These are phyloP conservation scores for Oreochromis grahami DNA, from an alignment of 2,797 vertebrate species.

Conservation along the genomic window DNA sequence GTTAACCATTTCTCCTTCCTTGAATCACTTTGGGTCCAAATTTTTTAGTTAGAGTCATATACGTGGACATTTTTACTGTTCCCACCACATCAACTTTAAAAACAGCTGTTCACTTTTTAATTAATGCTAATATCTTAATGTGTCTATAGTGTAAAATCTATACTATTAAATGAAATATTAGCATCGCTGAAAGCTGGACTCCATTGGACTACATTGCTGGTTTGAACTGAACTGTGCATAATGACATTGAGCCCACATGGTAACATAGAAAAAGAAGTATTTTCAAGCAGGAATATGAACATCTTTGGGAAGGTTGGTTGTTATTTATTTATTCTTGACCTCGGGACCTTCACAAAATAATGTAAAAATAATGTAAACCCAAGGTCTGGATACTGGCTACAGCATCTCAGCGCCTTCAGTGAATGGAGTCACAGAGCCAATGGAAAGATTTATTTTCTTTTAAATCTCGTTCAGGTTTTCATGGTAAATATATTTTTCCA, in stretches of 20 bases:
- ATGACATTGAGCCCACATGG: background rate
- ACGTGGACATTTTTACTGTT: background rate
- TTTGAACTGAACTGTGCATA: accelerated
- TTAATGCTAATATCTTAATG: background rate
- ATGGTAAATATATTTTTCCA: background rate
- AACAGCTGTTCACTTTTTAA: background rate
- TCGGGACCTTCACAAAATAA: background rate
- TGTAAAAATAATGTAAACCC: background rate
- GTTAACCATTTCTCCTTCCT: background rate
- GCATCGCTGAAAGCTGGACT: accelerated
- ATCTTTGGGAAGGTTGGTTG: background rate
- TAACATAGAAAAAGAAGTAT: background rate
- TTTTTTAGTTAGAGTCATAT: background rate
- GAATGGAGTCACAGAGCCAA: background rate
- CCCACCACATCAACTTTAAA: background rate
- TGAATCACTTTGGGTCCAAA: background rate
- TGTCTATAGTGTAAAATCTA: background rate
- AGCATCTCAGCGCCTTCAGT: background rate
- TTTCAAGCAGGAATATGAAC: background rate
- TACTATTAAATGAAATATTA: background rate
- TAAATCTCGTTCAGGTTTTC: background rate
- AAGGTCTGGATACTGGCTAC: background rate
- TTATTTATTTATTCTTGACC: background rate
- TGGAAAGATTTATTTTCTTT: background rate
- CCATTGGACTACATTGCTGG: background rate